Evolutionary conservation across 2,888 invertebrate genomes (phyloP).

Genomic region (Andrena hattorfiana): DNA sequence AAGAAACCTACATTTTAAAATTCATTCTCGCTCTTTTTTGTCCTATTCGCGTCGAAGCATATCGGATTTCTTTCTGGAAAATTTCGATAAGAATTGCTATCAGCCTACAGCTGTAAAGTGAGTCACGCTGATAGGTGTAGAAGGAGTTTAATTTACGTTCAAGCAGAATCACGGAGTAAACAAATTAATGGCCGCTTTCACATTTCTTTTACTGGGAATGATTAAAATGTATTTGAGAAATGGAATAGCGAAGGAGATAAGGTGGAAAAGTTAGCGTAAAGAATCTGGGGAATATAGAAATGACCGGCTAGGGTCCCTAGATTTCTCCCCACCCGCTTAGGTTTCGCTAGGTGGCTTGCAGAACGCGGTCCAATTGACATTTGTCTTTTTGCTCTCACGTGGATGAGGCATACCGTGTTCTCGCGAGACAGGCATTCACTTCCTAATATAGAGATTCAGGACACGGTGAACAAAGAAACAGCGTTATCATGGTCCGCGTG

Average conservation of each 20-base stretch:
- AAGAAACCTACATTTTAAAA: constrained; percentile 33
- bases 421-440: constrained; percentile 44
- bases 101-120: background rate
- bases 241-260: too few relatives aligned
- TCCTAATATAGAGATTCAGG: constrained; percentile 79
- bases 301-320: background rate
- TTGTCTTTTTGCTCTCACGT: constrained; percentile 66
- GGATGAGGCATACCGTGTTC: constrained; percentile 38
- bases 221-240: background rate
- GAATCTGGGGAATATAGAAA: background rate
- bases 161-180: background rate
- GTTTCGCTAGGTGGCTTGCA: constrained; percentile 34
- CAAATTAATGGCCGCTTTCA: background rate
- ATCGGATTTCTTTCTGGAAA: background rate
- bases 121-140: background rate
- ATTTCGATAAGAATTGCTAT: background rate
- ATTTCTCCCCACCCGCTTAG: constrained; percentile 3
- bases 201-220: background rate
- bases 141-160: background rate
- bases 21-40: background rate
- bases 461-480: constrained; percentile 55
- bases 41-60: background rate
- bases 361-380: constrained; percentile 62
- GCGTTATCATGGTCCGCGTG: constrained; percentile 84
- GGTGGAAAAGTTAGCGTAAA: background rate